phyloP scores from a whole-genome alignment of 2,888 invertebrate genomes.

The Agrenia bidenticulata region DNA sequence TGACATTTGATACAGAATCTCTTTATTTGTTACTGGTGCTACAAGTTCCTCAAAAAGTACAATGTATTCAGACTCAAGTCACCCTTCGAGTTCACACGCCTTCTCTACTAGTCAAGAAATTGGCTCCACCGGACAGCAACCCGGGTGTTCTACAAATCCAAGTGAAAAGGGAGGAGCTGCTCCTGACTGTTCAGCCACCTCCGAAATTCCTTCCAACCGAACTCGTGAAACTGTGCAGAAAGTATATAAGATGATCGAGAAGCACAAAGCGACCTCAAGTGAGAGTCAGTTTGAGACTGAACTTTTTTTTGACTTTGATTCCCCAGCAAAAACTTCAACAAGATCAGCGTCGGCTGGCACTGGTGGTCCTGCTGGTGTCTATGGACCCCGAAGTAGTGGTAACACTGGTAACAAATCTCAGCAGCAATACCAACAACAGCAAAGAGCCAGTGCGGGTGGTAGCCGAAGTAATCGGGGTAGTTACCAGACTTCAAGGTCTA shows the following conservation, averaged over 20 bases:
- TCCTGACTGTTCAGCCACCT: constrained; percentile 2
- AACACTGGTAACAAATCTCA: constrained; percentile 13
- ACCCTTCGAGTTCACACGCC: neutral
- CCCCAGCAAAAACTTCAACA: constrained; percentile 22
- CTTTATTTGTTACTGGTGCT: neutral
- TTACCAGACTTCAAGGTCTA: constrained; percentile 26
- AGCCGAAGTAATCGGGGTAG: constrained; percentile 16
- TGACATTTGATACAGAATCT: neutral
- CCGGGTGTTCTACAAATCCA: constrained; percentile 5
- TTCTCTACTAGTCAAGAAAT: neutral
- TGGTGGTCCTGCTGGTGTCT: constrained; percentile 20
- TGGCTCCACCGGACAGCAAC: neutral
- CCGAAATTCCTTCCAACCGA: constrained; percentile 35
- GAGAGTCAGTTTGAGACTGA: constrained; percentile 25
- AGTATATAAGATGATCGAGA: constrained; percentile 51
- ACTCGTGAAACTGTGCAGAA: constrained; percentile 52
- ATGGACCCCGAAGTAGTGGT: constrained; percentile 19
- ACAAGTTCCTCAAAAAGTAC: neutral
- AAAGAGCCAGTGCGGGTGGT: constrained; percentile 11
- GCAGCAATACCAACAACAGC: neutral
- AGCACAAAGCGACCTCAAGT: constrained; percentile 51
- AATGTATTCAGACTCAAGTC: neutral
- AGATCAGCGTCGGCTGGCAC: constrained; percentile 20
- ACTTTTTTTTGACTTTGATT: constrained; percentile 33
- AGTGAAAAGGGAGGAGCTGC: neutral